phyloP scores from a whole-genome alignment of 2,888 invertebrate genomes.

The Rhagophthalmus giganteus region DNA sequence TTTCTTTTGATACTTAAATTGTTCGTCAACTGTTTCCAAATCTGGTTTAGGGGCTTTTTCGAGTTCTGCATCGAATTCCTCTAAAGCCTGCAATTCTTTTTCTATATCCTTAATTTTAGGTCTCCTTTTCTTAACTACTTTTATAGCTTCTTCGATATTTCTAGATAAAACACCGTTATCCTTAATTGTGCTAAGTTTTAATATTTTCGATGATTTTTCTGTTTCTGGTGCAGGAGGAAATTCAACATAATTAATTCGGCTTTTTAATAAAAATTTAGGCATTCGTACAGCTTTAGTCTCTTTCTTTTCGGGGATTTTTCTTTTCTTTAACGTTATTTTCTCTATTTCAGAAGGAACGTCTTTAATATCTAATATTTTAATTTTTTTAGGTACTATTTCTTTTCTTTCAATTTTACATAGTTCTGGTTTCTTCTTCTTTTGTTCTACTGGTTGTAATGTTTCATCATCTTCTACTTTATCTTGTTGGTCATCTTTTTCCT shows the following conservation, averaged over 20 bases:
- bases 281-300: slow-evolving; percentile 47
- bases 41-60: slow-evolving; percentile 50
- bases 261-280: slow-evolving; percentile 49
- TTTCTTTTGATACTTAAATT: slow-evolving; percentile 40
- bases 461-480: neutral
- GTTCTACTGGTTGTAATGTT: neutral
- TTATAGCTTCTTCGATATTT: slow-evolving; percentile 57
- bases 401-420: slow-evolving; percentile 63
- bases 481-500: neutral
- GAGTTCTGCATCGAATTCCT: slow-evolving; percentile 55
- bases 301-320: slow-evolving; percentile 47
- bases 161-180: slow-evolving; percentile 56
- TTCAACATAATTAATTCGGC: slow-evolving; percentile 58
- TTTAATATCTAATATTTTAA: slow-evolving; percentile 62
- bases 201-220: slow-evolving; percentile 10
- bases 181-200: slow-evolving; percentile 45
- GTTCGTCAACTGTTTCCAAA: slow-evolving; percentile 47
- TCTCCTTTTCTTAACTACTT: slow-evolving; percentile 47
- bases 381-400: slow-evolving; percentile 60
- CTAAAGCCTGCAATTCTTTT: slow-evolving; percentile 52
- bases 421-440: slow-evolving; percentile 39
- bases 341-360: slow-evolving; percentile 63
- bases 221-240: slow-evolving; percentile 46
- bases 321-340: slow-evolving; percentile 59
- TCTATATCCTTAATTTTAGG: slow-evolving; percentile 46